Evolutionary conservation across 2,113 vertebrate species (phyloP).

Genomic region (Mastomys coucha): DNA sequence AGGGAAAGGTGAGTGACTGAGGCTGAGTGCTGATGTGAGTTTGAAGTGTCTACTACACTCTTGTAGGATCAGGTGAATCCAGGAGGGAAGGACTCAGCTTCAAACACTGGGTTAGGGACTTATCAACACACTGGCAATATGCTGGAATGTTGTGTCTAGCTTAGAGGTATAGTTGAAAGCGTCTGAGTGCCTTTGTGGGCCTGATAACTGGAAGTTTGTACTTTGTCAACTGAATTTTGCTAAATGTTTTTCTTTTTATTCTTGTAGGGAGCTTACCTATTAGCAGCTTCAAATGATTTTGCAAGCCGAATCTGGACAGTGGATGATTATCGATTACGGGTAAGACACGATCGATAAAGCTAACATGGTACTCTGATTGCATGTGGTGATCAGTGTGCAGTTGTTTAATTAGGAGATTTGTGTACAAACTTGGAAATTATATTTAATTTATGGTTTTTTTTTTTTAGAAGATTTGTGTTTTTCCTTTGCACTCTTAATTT

Average conservation of each 20-base stretch:
- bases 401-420: neutral
- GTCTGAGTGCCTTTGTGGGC: neutral
- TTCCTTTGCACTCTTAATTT: neutral
- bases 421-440: neutral
- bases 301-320: constrained; percentile 99
- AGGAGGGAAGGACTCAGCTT: neutral
- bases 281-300: constrained; percentile 98
- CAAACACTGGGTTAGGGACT: accelerated
- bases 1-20: neutral
- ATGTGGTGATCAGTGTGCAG: neutral
- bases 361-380: neutral
- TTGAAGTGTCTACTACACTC: accelerated
- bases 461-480: neutral
- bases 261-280: constrained; percentile 94
- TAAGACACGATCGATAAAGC: constrained; percentile 81
- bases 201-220: neutral
- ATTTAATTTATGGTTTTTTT: neutral
- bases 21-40: neutral
- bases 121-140: neutral
- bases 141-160: neutral
- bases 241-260: constrained; percentile 61
- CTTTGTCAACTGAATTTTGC: neutral
- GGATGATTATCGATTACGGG: constrained; percentile 97
- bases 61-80: accelerated
- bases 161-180: neutral